Conservation (phyloP, 2,113 vertebrate species). For the Anhinga rufa region DNA sequence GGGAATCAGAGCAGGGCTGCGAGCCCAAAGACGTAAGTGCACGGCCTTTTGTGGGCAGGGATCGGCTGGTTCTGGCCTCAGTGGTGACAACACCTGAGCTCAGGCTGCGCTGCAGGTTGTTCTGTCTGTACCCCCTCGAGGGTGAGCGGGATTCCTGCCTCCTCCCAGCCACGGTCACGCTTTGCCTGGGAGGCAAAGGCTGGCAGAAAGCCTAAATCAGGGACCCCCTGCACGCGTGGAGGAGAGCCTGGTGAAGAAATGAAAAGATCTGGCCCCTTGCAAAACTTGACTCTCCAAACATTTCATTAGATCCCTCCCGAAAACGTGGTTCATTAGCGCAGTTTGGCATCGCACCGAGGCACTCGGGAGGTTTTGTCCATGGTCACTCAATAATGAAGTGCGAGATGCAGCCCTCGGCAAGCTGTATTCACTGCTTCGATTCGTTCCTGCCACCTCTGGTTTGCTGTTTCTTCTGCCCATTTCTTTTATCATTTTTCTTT, state of each 20-base stretch:
- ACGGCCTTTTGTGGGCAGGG: neutral
- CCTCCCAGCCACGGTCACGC: neutral
- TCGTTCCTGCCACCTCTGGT: neutral
- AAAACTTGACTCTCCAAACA: neutral
- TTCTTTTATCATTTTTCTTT: neutral
- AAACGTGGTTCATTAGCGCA: neutral
- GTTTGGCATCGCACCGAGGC: neutral
- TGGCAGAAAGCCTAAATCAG: neutral
- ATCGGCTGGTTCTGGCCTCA: neutral
- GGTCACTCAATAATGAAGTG: neutral
- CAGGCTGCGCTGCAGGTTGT: neutral
- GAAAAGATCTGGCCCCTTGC: neutral
- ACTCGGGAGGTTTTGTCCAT: neutral
- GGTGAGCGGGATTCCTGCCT: neutral
- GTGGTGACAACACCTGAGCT: neutral
- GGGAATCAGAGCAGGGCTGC: neutral
- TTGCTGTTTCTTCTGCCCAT: neutral
- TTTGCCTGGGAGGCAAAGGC: neutral
- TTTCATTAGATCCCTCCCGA: neutral
- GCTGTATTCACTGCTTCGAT: neutral
- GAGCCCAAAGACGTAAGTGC: rapidly evolving
- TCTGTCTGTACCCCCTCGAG: rapidly evolving
- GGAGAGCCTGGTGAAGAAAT: neutral
- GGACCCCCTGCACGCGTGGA: neutral
- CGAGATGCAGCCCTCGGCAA: neutral